phyloP scores from a whole-genome alignment of 2,113 vertebrate genomes.

The Athene cunicularia region DNA sequence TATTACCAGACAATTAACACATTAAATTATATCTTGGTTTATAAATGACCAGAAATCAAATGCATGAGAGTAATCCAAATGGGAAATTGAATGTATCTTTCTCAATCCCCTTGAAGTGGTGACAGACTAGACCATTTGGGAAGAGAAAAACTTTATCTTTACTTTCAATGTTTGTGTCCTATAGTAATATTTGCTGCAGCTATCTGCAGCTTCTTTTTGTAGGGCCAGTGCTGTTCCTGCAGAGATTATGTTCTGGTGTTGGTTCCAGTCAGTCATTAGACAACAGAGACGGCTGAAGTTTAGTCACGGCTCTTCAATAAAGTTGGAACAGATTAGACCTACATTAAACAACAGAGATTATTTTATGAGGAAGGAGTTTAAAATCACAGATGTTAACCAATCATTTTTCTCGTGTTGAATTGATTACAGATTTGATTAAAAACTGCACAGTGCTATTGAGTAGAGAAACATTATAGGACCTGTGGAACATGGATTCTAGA shows the following conservation, averaged over 20 bases:
- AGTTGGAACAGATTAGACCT: background rate
- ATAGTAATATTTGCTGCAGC: background rate
- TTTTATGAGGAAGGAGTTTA: background rate
- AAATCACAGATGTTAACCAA: background rate
- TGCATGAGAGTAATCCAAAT: background rate
- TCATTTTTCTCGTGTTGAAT: background rate
- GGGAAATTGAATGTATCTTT: background rate
- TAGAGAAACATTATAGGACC: background rate
- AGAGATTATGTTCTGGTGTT: background rate
- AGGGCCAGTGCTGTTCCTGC: background rate
- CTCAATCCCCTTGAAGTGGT: background rate
- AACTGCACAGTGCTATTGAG: background rate
- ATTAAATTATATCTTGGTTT: background rate
- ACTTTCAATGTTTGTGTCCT: background rate
- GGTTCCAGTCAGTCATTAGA: background rate
- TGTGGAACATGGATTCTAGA: background rate
- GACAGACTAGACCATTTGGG: background rate
- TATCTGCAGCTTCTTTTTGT: background rate
- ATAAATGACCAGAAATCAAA: background rate
- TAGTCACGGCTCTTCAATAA: fast-evolving
- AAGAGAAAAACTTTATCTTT: background rate
- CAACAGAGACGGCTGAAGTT: background rate
- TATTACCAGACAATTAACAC: background rate
- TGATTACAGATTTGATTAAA: constrained; percentile 13
- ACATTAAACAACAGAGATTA: background rate